Percentiles rank a stretch among this genome's conserved stretches.
Evolutionary conservation across 2,888 invertebrate genomes (phyloP).

Genomic region (Acronicta aceris): DNA sequence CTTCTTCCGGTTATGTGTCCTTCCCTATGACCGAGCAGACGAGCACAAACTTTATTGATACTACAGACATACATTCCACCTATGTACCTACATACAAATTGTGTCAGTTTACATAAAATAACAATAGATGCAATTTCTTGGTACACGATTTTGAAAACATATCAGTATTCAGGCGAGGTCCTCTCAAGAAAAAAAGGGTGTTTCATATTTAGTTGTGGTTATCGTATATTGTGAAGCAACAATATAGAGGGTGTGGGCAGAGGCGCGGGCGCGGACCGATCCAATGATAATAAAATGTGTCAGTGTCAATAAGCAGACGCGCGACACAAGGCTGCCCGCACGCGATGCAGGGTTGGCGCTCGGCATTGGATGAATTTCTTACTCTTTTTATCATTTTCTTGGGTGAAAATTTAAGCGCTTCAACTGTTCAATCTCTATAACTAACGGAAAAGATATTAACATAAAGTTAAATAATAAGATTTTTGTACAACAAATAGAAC

Average conservation of each 20-base stretch:
- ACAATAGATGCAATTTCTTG: too few species aligned
- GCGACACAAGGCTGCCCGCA: constrained; percentile 20
- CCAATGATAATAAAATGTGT: constrained; percentile 68
- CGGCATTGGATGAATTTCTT: neutral
- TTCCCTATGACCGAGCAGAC: too few species aligned
- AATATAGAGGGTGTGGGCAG: constrained; percentile 28
- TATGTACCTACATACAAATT: too few species aligned
- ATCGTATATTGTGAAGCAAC: constrained; percentile 56
- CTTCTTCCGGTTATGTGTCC: too few species aligned
- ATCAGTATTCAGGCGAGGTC: constrained; percentile 50
- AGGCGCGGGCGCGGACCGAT: constrained; percentile 26
- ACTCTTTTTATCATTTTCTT: neutral
- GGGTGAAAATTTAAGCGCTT: too few species aligned
- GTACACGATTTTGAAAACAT: neutral
- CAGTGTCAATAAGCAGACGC: constrained; percentile 62
- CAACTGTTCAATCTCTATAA: too few species aligned
- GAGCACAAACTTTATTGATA: too few species aligned
- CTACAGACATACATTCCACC: too few species aligned
- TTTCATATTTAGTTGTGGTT: constrained; percentile 54
- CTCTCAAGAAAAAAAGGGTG: constrained; percentile 45
- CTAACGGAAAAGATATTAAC: too few species aligned
- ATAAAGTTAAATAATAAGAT: too few species aligned
- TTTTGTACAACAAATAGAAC: too few species aligned
- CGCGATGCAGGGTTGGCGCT: constrained; percentile 1
- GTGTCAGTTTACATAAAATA: too few species aligned